These are phyloP conservation scores for Megaustenia siamemsis DNA, from an alignment of 2,888 invertebrate species.

Conservation along the genomic window DNA sequence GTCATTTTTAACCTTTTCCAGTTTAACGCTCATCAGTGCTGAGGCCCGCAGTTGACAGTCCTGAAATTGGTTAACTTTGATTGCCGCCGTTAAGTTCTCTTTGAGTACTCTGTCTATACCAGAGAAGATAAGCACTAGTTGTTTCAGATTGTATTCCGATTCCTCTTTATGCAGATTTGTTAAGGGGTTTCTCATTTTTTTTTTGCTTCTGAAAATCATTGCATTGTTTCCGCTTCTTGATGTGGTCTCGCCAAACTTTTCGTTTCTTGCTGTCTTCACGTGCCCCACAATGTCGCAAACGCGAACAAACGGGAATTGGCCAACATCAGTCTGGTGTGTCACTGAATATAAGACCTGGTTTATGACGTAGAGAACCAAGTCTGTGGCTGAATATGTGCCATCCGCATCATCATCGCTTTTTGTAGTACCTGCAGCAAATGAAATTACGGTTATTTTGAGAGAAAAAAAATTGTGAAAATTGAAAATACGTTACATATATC, in stretches of 20 bases:
- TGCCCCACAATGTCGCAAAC: neutral
- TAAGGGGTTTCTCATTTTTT: neutral
- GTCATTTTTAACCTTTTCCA: slow-evolving; percentile 1
- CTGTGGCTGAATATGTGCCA: neutral
- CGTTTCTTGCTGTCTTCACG: neutral
- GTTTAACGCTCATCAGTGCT: neutral
- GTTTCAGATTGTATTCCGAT: neutral
- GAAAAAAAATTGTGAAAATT: too few species aligned
- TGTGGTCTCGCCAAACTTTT: too few species aligned
- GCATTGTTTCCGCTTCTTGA: neutral
- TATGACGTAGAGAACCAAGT: neutral
- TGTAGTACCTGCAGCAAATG: neutral
- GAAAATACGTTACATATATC: too few species aligned
- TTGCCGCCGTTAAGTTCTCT: neutral
- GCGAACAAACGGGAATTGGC: neutral
- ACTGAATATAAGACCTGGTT: neutral
- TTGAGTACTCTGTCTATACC: neutral
- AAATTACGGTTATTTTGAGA: too few species aligned
- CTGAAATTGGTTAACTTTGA: neutral
- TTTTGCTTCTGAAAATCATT: neutral
- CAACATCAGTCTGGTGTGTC: neutral
- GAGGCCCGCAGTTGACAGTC: neutral
- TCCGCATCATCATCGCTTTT: neutral
- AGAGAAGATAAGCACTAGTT: neutral
- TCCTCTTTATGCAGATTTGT: neutral